phyloP scores from a whole-genome alignment of 2,888 invertebrate species.

The Diogma glabrata region DNA sequence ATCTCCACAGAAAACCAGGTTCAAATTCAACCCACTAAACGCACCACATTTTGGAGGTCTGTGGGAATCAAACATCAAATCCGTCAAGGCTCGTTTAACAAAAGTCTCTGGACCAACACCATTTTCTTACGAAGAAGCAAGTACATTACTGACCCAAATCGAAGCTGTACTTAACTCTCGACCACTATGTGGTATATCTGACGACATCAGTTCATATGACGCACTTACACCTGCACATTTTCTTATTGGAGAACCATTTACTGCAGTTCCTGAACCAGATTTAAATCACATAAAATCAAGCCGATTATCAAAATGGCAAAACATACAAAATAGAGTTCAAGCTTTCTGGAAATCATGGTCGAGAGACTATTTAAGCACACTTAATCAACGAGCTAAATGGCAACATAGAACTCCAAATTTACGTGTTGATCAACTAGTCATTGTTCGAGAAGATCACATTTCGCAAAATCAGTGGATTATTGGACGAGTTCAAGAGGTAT shows the following conservation, averaged over 20 bases:
- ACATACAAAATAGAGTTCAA: not conserved
- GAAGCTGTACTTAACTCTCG: no score
- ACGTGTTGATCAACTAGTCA: not conserved
- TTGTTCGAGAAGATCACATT: not conserved
- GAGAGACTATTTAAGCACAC: not conserved
- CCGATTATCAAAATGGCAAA: not conserved
- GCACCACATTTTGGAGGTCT: no score
- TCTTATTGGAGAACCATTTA: not conserved
- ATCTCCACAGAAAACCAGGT: no score
- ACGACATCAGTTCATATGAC: no score
- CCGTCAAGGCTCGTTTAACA: no score
- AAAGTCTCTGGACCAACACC: no score
- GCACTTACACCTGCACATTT: not conserved
- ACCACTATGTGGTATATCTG: no score
- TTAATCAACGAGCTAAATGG: not conserved
- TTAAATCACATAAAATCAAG: not conserved
- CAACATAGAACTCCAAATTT: not conserved
- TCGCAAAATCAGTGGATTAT: not conserved
- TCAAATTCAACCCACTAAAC: no score
- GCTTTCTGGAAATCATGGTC: not conserved
- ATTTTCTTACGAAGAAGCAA: no score
- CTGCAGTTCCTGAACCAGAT: not conserved
- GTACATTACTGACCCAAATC: no score
- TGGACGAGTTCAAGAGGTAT: not conserved
- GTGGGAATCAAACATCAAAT: no score